These are phyloP conservation scores for Pararge aegeria DNA, from an alignment of 1,140 invertebrate genomes.

Conservation along the genomic window DNA sequence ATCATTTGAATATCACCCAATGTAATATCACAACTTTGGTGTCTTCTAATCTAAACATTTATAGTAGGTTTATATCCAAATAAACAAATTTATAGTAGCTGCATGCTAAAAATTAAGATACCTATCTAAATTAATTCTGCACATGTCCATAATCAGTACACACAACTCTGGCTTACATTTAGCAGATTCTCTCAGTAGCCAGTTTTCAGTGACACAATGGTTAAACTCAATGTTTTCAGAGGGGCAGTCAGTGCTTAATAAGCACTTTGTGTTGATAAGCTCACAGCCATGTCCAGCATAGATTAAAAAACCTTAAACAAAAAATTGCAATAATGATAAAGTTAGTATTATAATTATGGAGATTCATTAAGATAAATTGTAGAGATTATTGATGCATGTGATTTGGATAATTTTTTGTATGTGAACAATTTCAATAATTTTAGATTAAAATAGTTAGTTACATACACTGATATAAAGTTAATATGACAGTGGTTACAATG, in stretches of 20 bases:
- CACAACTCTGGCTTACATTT: conserved; percentile 66
- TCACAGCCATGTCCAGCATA: conserved; percentile 77
- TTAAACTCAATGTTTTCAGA: conserved; percentile 52
- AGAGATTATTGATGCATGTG: too few species aligned
- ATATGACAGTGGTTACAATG: too few species aligned
- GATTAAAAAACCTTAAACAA: conserved; percentile 69
- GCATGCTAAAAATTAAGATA: conserved; percentile 24
- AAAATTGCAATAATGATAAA: background rate
- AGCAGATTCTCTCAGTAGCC: conserved; percentile 52
- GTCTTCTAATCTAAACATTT: too few species aligned
- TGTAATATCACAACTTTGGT: too few species aligned
- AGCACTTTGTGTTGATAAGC: conserved; percentile 67
- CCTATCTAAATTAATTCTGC: conserved; percentile 66
- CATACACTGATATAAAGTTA: too few species aligned
- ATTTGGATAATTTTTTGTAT: too few species aligned
- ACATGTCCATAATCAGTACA: conserved; percentile 76
- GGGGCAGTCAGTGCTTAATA: conserved; percentile 65
- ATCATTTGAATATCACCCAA: too few species aligned
- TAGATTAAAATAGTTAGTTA: too few species aligned
- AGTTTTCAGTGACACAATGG: conserved; percentile 71
- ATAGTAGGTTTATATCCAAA: background rate
- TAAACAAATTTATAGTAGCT: too few species aligned
- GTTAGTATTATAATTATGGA: background rate
- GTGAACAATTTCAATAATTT: too few species aligned
- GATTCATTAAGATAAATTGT: too few species aligned